Conservation (phyloP, 2,113 vertebrate species). For the Eretmochelys imbricata region DNA sequence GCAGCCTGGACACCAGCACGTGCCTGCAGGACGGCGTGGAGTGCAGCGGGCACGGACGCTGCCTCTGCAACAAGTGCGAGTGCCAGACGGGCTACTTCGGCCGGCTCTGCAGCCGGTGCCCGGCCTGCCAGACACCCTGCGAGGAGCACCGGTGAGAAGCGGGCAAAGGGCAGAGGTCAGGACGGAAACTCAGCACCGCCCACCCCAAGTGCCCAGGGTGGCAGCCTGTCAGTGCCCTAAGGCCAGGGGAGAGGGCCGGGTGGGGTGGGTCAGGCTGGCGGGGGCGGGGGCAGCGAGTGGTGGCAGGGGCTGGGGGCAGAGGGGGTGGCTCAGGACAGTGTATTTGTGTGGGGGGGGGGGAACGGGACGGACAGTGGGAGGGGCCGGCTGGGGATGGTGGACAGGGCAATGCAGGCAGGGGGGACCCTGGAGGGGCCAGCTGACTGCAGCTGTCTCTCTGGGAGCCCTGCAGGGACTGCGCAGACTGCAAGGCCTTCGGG, state of each 20-base stretch:
- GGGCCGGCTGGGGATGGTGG: background rate
- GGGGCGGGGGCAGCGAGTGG: background rate
- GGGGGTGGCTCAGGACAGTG: background rate
- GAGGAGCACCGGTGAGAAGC: constrained; percentile 45
- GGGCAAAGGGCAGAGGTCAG: background rate
- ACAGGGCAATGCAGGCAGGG: too few relatives aligned
- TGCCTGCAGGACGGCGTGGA: constrained; percentile 24
- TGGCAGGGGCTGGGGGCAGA: background rate
- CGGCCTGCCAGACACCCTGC: constrained; percentile 65
- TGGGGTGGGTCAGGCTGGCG: background rate
- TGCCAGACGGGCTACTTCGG: constrained; percentile 72
- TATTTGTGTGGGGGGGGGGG: background rate
- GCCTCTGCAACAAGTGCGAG: constrained; percentile 78
- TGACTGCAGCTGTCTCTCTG: background rate
- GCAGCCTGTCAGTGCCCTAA: background rate
- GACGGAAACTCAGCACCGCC: background rate
- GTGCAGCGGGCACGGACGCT: constrained; percentile 77
- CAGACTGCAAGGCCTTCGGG: constrained; percentile 70
- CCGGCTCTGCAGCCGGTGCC: constrained; percentile 69
- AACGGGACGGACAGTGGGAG: background rate
- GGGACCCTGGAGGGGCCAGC: background rate
- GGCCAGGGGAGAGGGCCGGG: constrained; percentile 4
- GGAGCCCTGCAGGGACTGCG: constrained; percentile 63
- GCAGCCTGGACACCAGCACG: constrained; percentile 43
- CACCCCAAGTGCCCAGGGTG: too few relatives aligned